A percentile compares a stretch with the other conserved stretches of the same genome.
phyloP scores from a whole-genome alignment of 2,797 vertebrate genomes.

The Onychomys torridus region DNA sequence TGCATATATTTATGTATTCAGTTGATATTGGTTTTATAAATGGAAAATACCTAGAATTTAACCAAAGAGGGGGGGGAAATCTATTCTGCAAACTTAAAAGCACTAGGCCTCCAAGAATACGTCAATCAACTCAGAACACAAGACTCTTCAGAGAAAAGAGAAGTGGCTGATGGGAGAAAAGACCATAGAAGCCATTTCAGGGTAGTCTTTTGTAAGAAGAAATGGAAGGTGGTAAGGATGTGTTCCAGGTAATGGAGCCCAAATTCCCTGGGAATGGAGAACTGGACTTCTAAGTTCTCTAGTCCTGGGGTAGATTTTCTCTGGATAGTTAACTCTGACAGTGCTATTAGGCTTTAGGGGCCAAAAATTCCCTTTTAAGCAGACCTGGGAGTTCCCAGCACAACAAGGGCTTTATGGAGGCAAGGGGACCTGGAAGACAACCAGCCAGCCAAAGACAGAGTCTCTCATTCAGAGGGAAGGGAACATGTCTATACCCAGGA shows the following conservation, averaged over 20 bases:
- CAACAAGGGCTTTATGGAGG: not conserved
- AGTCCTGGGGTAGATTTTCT: not conserved
- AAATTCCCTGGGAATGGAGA: not conserved
- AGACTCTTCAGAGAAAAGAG: slow-evolving; percentile 40
- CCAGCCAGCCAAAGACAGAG: not conserved
- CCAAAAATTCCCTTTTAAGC: not conserved
- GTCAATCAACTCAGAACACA: not conserved
- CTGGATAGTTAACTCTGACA: not conserved
- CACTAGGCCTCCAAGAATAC: not conserved
- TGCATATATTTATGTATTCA: not conserved
- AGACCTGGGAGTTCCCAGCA: no score
- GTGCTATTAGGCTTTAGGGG: not conserved
- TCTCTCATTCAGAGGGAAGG: not conserved
- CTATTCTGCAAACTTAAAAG: slow-evolving; percentile 40
- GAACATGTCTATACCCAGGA: not conserved
- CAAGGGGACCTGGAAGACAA: not conserved
- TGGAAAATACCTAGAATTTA: slow-evolving; percentile 64
- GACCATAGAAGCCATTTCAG: not conserved
- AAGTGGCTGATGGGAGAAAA: slow-evolving; percentile 11
- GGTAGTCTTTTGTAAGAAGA: not conserved
- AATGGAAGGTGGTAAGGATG: not conserved
- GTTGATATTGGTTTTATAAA: not conserved
- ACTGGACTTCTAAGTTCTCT: not conserved
- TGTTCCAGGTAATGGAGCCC: not conserved
- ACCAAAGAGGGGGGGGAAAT: not conserved